A percentile compares a stretch with the other conserved stretches of the same genome.
These are phyloP conservation scores for Tragelaphus imberbis DNA, from an alignment of 2,113 vertebrate genomes.

Conservation along the genomic window DNA sequence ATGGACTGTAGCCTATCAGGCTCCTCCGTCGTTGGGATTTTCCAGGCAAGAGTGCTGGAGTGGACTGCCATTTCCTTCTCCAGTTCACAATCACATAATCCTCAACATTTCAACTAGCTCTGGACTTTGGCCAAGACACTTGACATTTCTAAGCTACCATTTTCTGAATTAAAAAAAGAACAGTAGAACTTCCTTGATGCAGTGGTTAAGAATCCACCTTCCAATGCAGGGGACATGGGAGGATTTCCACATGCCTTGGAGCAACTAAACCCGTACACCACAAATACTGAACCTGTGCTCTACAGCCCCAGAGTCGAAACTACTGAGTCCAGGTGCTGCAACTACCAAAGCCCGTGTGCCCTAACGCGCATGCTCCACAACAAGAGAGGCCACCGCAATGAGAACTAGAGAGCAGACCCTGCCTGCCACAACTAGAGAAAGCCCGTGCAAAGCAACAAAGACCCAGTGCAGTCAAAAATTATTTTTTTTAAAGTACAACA, in stretches of 20 bases:
- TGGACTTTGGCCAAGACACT: not conserved
- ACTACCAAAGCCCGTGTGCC: not conserved
- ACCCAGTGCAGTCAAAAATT: not conserved
- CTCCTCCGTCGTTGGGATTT: too few relatives aligned
- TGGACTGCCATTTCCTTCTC: too few relatives aligned
- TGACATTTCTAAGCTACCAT: not conserved
- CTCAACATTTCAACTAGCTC: not conserved
- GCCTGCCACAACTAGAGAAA: not conserved
- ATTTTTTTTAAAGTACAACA: not conserved
- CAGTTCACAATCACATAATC: not conserved
- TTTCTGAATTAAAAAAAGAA: conserved; percentile 14
- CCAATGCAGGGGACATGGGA: not conserved
- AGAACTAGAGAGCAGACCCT: not conserved
- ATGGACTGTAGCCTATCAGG: too few relatives aligned
- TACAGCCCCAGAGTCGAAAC: not conserved
- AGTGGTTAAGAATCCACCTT: not conserved
- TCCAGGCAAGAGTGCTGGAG: too few relatives aligned
- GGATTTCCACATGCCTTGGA: not conserved
- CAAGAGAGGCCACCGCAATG: not conserved
- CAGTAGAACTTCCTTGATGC: not conserved
- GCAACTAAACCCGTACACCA: not conserved
- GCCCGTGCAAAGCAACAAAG: not conserved
- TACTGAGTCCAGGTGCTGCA: not conserved
- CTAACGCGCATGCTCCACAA: not conserved
- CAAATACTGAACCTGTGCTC: not conserved